A percentile compares a stretch with the other conserved stretches of the same genome.
These are phyloP conservation scores for Phymanthus crucifer DNA, from an alignment of 92 coral and sea anemone genomes.

Conservation along the genomic window DNA sequence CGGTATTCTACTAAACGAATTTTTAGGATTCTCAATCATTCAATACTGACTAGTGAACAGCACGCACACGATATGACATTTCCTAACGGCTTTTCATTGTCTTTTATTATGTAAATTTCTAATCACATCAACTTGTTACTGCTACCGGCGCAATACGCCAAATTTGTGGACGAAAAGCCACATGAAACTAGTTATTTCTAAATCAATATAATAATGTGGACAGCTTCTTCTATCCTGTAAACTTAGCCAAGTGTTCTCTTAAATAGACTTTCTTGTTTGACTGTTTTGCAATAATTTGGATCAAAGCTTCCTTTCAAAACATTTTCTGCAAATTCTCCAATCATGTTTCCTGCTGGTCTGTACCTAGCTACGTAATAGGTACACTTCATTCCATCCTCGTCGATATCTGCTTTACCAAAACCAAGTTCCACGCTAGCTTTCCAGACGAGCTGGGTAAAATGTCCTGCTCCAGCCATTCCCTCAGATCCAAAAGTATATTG, in stretches of 20 bases:
- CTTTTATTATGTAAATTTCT: no score
- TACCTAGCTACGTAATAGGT: constrained; percentile 71
- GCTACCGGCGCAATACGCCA: no score
- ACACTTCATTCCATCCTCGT: constrained; percentile 62
- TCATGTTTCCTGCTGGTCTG: constrained; percentile 66
- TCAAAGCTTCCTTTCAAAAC: constrained; percentile 74
- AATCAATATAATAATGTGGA: no score
- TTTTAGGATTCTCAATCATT: no score
- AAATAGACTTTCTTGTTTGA: background rate
- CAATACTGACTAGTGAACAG: no score
- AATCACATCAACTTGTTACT: no score
- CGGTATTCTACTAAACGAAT: no score
- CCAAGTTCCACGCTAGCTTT: constrained; percentile 64
- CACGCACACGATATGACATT: no score
- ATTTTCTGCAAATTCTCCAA: constrained; percentile 43
- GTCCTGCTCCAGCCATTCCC: constrained; percentile 57
- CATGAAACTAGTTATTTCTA: no score
- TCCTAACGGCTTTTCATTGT: no score
- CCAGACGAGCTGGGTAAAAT: constrained; percentile 88
- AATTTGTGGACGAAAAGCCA: no score
- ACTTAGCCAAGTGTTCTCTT: background rate
- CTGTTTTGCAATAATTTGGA: constrained; percentile 14
- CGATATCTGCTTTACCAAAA: constrained; percentile 58
- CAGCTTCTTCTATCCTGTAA: background rate
- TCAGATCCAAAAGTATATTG: constrained; percentile 65